These are phyloP conservation scores for Pseudorhiza aurosa DNA, from an alignment of 30 jellyfish, hydroid and myxozoan genomes.

Conservation along the genomic window DNA sequence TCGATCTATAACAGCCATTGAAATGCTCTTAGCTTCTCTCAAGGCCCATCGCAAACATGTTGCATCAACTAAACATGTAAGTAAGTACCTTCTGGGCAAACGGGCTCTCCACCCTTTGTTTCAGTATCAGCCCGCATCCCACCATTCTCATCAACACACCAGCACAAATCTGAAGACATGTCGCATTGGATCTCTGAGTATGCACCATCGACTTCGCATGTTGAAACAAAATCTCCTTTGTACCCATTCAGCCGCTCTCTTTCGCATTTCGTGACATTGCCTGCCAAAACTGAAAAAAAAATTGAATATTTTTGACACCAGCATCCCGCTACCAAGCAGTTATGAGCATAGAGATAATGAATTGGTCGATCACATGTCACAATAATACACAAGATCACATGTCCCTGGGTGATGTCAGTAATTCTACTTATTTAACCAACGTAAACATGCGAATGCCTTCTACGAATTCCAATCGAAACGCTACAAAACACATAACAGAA, in stretches of 20 bases:
- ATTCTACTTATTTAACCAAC: too few species aligned
- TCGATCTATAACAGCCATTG: too few species aligned
- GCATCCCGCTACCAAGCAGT: too few species aligned
- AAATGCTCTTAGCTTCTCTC: too few species aligned
- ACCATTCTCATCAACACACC: conserved; percentile 72
- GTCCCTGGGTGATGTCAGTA: too few species aligned
- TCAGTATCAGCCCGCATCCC: conserved; percentile 16
- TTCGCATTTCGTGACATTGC: conserved; percentile 18
- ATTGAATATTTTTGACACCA: too few species aligned
- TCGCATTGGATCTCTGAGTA: conserved; percentile 61
- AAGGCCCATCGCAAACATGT: too few species aligned
- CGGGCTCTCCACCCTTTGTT: conserved; percentile 24
- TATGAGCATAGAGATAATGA: background rate
- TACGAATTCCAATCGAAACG: too few species aligned
- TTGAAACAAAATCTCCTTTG: conserved; percentile 25
- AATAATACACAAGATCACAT: too few species aligned
- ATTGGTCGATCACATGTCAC: too few species aligned
- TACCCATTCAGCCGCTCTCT: background rate
- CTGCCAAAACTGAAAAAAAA: background rate
- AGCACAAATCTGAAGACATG: conserved; percentile 58
- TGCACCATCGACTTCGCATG: conserved; percentile 47
- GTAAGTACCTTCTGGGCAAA: conserved; percentile 8
- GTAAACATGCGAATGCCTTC: too few species aligned
- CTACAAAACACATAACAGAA: too few species aligned
- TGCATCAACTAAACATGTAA: background rate